A percentile compares a stretch with the other conserved stretches of the same genome.
Conservation (phyloP, 2,113 vertebrate genomes). For the Otis tarda region DNA sequence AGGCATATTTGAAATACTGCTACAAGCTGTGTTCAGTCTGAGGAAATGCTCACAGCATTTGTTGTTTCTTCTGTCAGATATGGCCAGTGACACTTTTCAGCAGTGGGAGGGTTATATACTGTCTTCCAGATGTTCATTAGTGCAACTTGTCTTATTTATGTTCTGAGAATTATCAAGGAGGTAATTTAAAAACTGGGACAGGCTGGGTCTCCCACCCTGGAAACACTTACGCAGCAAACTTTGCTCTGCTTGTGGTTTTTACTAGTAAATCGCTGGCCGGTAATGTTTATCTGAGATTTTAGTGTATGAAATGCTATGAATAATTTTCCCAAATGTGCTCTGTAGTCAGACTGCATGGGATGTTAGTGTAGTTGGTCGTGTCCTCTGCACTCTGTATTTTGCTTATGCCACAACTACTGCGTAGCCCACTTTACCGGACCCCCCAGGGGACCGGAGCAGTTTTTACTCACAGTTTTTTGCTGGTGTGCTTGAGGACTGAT, state of each 20-base stretch:
- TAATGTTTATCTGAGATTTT: conserved; percentile 14
- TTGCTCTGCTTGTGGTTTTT: conserved; percentile 1
- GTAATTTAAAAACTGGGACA: conserved; percentile 14
- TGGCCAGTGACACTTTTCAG: not conserved
- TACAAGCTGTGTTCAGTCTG: conserved; percentile 18
- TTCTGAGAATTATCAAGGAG: conserved; percentile 2
- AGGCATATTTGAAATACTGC: conserved; percentile 36
- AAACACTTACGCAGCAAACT: conserved; percentile 2
- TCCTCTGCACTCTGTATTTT: not conserved
- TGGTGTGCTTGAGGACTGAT: not conserved
- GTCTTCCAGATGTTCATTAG: conserved; percentile 52
- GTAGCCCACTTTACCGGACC: fast-evolving
- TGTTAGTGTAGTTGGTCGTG: not conserved
- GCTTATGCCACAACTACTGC: not conserved
- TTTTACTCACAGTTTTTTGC: not conserved
- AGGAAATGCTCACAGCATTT: conserved; percentile 27
- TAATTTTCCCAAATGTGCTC: not conserved
- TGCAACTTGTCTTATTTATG: conserved; percentile 26
- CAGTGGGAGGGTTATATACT: not conserved
- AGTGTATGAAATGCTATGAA: not conserved
- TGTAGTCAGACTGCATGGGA: not conserved
- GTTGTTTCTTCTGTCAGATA: conserved; percentile 26
- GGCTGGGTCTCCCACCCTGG: conserved; percentile 47
- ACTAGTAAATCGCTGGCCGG: not conserved
- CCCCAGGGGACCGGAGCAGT: not conserved